Percentiles rank a stretch among this genome's conserved stretches.
These are phyloP conservation scores for Otolemur garnettii DNA, from an alignment of 2,113 vertebrate genomes.

Conservation along the genomic window DNA sequence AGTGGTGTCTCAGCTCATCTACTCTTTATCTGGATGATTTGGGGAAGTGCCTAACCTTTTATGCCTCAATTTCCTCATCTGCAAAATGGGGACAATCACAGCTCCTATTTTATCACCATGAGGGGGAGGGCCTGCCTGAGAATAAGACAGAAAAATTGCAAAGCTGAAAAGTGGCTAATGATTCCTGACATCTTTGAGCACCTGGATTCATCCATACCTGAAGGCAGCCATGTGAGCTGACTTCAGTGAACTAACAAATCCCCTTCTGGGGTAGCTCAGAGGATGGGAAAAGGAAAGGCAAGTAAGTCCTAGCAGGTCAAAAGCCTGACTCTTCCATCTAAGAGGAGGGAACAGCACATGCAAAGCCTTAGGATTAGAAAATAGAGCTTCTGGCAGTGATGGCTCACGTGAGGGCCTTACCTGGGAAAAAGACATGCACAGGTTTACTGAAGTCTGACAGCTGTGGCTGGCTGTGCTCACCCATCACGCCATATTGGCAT, in stretches of 20 bases:
- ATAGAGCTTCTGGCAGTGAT: background rate
- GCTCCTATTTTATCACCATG: background rate
- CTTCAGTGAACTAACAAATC: background rate
- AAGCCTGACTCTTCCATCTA: background rate
- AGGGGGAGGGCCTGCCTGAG: background rate
- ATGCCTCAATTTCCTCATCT: conserved; percentile 18
- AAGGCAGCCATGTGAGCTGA: background rate
- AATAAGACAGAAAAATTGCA: background rate
- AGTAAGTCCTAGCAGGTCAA: background rate
- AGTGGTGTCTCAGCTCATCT: background rate
- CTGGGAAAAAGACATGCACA: conserved; percentile 60
- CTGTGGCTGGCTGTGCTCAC: conserved; percentile 59
- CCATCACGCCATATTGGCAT: conserved; percentile 71
- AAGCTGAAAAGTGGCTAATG: background rate
- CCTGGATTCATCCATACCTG: conserved; percentile 18
- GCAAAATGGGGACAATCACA: background rate
- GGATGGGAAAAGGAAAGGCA: background rate
- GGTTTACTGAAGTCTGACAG: conserved; percentile 67
- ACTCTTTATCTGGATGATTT: background rate
- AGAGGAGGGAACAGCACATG: background rate
- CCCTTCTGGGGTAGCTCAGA: background rate
- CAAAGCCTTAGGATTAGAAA: accelerated
- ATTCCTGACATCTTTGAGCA: background rate
- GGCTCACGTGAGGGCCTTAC: background rate
- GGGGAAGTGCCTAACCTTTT: no score